Base-by-base conservation (phyloP, 2,888 invertebrate species). In the Cheiracanthium punctorium region DNA sequence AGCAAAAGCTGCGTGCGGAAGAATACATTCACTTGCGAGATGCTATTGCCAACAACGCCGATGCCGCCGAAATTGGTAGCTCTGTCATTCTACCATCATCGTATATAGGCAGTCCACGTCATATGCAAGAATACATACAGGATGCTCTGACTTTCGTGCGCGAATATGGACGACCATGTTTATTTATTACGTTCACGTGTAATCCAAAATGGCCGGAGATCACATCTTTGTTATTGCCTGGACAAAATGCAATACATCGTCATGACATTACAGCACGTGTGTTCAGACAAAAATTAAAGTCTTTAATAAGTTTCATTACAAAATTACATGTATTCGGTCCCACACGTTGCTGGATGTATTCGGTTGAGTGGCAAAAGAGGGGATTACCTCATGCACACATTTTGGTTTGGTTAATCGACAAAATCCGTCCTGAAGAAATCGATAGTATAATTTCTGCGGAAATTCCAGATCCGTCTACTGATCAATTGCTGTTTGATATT, bases 181-280 rank as follows among this genome's bases (percentile, higher is more conserved):
- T 89, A n/a, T 91, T 91, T 76, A 72, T 91, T 8, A 91, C 91
- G 0, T 88, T 90, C 73, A 91, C 90, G 0, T 90, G 90, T 69
- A 91, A 90, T 82, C 90, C 91, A 14, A 89, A 86, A 28, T 91
- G 91, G 91, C 48, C 29, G 30, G 91, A 91, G 80, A 90, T 91
- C 43, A 43, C 20, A 76, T 41, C n/a, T 2, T 41, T 43, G 17
- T 28, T 76, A 67, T 20, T 76, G 8, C 48, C 32, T 29, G 67
- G 76, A 0, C 76, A 76, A 48, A 41, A 20, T 67, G 20, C 69
- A 29, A 69, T 76, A 32, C 43, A 76, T 69, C 76, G 76, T 24
- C 69, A 67, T 67, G 69, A 76, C 41, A 43, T 77, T 20, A 43
- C 76, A 1, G 69, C 32, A 30, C 2, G 43, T n/a, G 76, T 30